Base-by-base conservation (phyloP, 2,113 vertebrate genomes). In the Petroica traversi region DNA sequence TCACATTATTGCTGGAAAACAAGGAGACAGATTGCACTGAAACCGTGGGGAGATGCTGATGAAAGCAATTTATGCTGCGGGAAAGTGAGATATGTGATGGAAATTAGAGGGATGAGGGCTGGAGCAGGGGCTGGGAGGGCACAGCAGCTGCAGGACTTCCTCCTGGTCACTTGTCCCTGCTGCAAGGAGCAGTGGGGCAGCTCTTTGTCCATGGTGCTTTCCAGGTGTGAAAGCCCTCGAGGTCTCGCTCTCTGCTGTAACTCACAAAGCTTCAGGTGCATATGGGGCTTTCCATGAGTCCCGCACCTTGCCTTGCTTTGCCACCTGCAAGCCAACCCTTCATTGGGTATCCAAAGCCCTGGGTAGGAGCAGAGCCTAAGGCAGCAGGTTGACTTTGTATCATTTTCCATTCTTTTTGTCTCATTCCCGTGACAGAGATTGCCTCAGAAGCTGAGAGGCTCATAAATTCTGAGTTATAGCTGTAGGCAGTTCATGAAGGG, bases 381-480 rank as follows among this genome's bases (percentile, higher is more conserved):
- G 85, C 81, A 67, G 83, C 48, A 61, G n/a, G 38, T 36, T 89
- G 78, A 20, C 55, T 92, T 95, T 68, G 58, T 38, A 71, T 55
- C 7, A 0, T 82, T 96, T 94, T 36, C 88, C 16, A 48, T 72
- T 89, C 81, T 87, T 94, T 86, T 90, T 94, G 66, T 75, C 54
- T 97, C 68, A 73, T 94, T 92, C 68, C 76, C 64, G 38, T 85
- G 89, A 92, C 71, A 89, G 94, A 92, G 89, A 77, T 59, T 89
- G 4, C 75, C 78, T 97, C 94, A 89, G 75, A 72, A 87, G 88
- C 45, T 49, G 80, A 97, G 74, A 68, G 67, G 81, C 40, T 97
- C 82, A 74, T 96, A 96, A 93, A 91, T 95, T 96, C 93, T 69
- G 74, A 97, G 88, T 95, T 92, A 83, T 84, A 89, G 95, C 97